A percentile compares a stretch with the other conserved stretches of the same genome.
Evolutionary conservation across 2,113 vertebrate species (phyloP).

Genomic region (Odobenus rosmarus): DNA sequence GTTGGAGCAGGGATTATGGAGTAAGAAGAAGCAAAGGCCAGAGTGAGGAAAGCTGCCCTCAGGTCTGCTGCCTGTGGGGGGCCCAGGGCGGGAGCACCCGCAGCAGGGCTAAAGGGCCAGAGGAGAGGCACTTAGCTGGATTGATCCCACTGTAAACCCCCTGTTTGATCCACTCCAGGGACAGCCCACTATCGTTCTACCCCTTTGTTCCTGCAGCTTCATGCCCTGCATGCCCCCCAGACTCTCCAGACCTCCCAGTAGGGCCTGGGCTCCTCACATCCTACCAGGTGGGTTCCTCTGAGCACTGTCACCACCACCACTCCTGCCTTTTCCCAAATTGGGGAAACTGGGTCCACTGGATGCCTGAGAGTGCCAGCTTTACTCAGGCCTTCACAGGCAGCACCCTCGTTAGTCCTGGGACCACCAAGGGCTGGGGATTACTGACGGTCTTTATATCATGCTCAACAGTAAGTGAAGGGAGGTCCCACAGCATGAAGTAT

Average conservation of each 20-base stretch:
- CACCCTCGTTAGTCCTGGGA: neutral
- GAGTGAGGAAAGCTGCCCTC: neutral
- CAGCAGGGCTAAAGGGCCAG: too few relatives aligned
- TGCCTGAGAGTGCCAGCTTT: neutral
- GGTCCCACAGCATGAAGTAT: neutral
- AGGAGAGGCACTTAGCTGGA: neutral
- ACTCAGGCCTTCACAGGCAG: neutral
- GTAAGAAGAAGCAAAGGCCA: neutral
- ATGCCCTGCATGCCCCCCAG: too few relatives aligned
- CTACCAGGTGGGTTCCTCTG: neutral
- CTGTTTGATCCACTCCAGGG: neutral
- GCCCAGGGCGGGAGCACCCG: neutral
- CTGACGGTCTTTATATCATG: neutral
- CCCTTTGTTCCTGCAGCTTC: too few relatives aligned
- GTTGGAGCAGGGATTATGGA: too few relatives aligned
- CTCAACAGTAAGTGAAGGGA: neutral
- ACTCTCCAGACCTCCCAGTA: neutral
- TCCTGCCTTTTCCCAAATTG: too few relatives aligned
- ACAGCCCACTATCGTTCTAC: neutral
- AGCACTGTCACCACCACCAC: neutral
- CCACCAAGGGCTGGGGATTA: neutral
- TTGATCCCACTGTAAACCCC: neutral
- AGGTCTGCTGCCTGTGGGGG: neutral
- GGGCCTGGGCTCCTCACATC: neutral
- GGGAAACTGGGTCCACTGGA: neutral